These are phyloP conservation scores for Nomada ruficornis DNA, from an alignment of 2,888 invertebrate genomes.

Conservation along the genomic window DNA sequence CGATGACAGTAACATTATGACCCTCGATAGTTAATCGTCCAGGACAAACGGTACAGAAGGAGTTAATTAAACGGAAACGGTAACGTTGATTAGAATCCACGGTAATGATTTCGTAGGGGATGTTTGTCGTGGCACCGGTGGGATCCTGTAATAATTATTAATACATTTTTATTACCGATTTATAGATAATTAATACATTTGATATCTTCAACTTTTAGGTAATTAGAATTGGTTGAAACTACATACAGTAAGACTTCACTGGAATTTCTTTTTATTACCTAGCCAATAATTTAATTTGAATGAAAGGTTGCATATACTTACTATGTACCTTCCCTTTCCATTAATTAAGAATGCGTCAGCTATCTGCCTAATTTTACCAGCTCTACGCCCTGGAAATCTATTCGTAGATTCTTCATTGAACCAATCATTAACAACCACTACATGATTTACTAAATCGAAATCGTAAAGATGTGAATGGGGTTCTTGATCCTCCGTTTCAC, in stretches of 20 bases:
- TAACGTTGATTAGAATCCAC: slow-evolving; percentile 85
- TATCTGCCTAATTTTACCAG: slow-evolving; percentile 82
- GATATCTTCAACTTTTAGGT: too few relatives aligned
- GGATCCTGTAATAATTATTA: slow-evolving; percentile 64
- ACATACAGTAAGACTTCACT: neutral
- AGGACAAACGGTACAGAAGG: slow-evolving; percentile 86
- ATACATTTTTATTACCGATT: too few relatives aligned
- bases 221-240: neutral
- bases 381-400: slow-evolving; percentile 83
- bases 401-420: slow-evolving; percentile 78
- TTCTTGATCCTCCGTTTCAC: slow-evolving; percentile 84
- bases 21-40: slow-evolving; percentile 84
- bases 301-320: neutral
- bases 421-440: slow-evolving; percentile 86
- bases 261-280: neutral
- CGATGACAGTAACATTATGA: slow-evolving; percentile 86
- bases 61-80: slow-evolving; percentile 86
- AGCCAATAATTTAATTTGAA: too few relatives aligned
- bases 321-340: slow-evolving; percentile 74
- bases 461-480: slow-evolving; percentile 80
- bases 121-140: slow-evolving; percentile 67
- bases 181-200: too few relatives aligned
- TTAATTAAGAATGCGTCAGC: slow-evolving; percentile 82
- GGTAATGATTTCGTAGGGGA: slow-evolving; percentile 72
- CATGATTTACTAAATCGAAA: slow-evolving; percentile 85